Percentiles rank a stretch among this genome's conserved stretches.
These are phyloP conservation scores for Anser cygnoides DNA, from an alignment of 2,113 vertebrate species.

Conservation along the genomic window DNA sequence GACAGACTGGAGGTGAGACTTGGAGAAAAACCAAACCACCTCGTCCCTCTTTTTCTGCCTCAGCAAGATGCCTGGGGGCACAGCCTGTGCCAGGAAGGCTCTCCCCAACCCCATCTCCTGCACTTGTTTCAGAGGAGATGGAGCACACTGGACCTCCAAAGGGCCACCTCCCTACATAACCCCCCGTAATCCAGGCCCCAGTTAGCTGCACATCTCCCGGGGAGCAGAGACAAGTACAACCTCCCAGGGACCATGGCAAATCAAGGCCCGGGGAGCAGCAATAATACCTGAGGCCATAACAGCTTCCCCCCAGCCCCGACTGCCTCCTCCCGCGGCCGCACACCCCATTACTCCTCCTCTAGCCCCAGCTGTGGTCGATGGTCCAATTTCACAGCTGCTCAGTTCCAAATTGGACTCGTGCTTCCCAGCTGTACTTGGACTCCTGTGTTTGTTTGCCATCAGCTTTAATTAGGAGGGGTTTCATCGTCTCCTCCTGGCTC, in stretches of 20 bases:
- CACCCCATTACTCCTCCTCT: not conserved
- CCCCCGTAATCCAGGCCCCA: accelerated
- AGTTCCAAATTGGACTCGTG: slow-evolving; percentile 60
- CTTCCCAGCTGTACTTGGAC: slow-evolving; percentile 60
- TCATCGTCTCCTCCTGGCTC: slow-evolving; percentile 28
- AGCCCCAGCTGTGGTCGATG: slow-evolving; percentile 72
- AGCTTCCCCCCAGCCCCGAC: not conserved
- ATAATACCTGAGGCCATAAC: accelerated
- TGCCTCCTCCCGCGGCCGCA: not conserved
- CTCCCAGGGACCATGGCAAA: accelerated
- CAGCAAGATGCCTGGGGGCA: not conserved
- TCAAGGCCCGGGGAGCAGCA: not conserved
- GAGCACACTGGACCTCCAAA: not conserved
- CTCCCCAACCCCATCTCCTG: not conserved
- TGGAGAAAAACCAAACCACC: not conserved
- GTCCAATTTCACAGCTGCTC: slow-evolving; percentile 76
- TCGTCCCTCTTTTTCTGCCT: not conserved
- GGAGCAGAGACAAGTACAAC: not conserved
- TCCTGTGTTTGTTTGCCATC: slow-evolving; percentile 63
- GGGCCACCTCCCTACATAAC: not conserved
- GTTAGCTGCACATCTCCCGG: accelerated
- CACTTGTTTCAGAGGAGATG: not conserved
- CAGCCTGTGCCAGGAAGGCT: not conserved
- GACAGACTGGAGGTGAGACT: accelerated
- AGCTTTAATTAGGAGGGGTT: slow-evolving; percentile 75